Base-by-base conservation (phyloP, 1,140 invertebrate species). In the Kradibia gibbosae region DNA sequence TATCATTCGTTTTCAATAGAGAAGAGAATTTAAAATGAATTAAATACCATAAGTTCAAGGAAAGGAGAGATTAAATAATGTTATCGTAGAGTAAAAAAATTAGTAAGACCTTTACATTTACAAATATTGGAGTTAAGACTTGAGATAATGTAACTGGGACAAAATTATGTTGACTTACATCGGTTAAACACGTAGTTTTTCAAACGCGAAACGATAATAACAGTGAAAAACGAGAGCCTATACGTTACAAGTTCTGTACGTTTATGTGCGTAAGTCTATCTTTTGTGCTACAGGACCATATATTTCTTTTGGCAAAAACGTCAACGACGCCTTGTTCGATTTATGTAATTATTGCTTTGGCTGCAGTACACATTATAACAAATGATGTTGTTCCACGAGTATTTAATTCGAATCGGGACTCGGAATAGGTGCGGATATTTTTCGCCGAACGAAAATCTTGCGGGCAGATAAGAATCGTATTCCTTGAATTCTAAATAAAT, bases 221-320 rank as follows among this genome's bases (percentile, higher is more conserved):
- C 75, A 85, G 78, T 82, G 82, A 36, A 39, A 0, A 10, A 55
- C n/a, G n/a, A n/a, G n/a, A n/a, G n/a, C n/a, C 15, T 39, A 55
- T 55, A 1, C 15, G 11, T 71, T 15, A 28, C 1, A 1, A 48
- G 11, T 13, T 31, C 5, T 62, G n/a, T 17, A 48, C 15, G 20
- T 70, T 5, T 1, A 4, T 34, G 36, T 28, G 25, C 4, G 62
- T 22, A 11, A 31, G 1, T 67, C 60, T 31, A 36, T 34, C 13
- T 65, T 22, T 10, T 15, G 31, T 22, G 57, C 11, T 31, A 1
- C 57, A 31, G 57, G 11, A 60, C 31, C 5, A 13, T 31, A 31
- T 31, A 31, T 1, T 60, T 60, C 13, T 45, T 53, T 53, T 17
- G 22, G n/a, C n/a, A 17, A 53, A 53, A 20, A 53, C 10, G 3